Conservation (phyloP, 1,140 invertebrate genomes). For the Drosophila auraria region DNA sequence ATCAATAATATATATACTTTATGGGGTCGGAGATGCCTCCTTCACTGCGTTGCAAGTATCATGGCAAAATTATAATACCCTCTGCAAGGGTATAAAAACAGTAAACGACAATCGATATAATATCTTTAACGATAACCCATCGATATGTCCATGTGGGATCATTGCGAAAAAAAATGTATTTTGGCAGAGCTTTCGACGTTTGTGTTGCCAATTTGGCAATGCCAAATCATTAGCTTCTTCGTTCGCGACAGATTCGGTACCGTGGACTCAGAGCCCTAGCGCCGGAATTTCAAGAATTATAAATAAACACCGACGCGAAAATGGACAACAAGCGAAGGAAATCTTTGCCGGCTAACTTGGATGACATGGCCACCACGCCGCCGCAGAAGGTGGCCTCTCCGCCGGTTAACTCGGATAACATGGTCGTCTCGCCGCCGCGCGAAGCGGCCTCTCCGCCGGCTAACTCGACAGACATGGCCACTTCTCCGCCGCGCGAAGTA, state of each 20-base stretch:
- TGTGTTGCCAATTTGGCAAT: not conserved
- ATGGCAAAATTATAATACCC: too few relatives aligned
- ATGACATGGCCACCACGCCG: constrained; percentile 11
- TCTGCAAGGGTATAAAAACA: too few relatives aligned
- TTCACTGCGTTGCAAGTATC: too few relatives aligned
- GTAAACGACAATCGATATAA: not conserved
- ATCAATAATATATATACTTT: too few relatives aligned
- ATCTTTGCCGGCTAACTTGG: constrained; percentile 16
- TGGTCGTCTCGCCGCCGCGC: too few relatives aligned
- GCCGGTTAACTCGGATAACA: too few relatives aligned
- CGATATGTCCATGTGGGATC: constrained; percentile 19
- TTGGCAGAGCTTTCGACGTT: constrained; percentile 7
- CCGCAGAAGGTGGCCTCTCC: not conserved
- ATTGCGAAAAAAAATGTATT: too few relatives aligned
- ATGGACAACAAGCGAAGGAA: constrained; percentile 19
- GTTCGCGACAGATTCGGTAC: not conserved
- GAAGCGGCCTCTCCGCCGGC: constrained; percentile 13
- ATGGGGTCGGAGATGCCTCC: too few relatives aligned
- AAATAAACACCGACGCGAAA: not conserved
- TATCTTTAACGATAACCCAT: not conserved
- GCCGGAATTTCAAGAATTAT: not conserved
- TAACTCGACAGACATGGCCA: constrained; percentile 4
- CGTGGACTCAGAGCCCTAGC: not conserved
- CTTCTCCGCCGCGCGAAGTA: constrained; percentile 12
- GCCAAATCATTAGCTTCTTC: not conserved